phyloP scores from a whole-genome alignment of 2,797 vertebrate genomes.

The Ptychobarbus kaznakovi region DNA sequence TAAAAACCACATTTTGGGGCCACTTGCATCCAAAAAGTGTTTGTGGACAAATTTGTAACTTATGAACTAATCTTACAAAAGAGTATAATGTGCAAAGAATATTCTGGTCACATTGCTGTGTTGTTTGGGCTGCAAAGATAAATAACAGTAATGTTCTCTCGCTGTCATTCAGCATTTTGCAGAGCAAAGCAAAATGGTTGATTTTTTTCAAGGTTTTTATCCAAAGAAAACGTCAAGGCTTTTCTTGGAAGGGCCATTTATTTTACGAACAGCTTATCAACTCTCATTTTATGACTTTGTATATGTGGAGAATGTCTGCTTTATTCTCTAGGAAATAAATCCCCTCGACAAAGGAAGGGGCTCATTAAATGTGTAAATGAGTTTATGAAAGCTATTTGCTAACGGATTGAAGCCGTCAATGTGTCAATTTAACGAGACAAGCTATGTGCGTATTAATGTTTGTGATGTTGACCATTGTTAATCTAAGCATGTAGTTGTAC shows the following conservation, averaged over 20 bases:
- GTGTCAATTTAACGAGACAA: background rate
- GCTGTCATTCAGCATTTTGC: background rate
- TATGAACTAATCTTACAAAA: background rate
- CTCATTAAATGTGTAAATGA: background rate
- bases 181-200: background rate
- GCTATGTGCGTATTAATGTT: background rate
- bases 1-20: background rate
- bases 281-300: background rate
- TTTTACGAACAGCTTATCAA: background rate
- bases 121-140: background rate
- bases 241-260: background rate
- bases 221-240: background rate
- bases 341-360: background rate
- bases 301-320: background rate
- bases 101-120: background rate
- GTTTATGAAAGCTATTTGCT: background rate
- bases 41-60: background rate
- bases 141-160: background rate
- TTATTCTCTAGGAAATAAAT: background rate
- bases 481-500: background rate
- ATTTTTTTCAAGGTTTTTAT: slow-evolving; percentile 1
- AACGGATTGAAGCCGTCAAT: background rate
- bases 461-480: background rate
- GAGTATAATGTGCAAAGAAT: background rate
- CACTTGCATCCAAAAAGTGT: background rate